phyloP scores from a whole-genome alignment of 2,797 vertebrate genomes.

The Glossophaga mutica region DNA sequence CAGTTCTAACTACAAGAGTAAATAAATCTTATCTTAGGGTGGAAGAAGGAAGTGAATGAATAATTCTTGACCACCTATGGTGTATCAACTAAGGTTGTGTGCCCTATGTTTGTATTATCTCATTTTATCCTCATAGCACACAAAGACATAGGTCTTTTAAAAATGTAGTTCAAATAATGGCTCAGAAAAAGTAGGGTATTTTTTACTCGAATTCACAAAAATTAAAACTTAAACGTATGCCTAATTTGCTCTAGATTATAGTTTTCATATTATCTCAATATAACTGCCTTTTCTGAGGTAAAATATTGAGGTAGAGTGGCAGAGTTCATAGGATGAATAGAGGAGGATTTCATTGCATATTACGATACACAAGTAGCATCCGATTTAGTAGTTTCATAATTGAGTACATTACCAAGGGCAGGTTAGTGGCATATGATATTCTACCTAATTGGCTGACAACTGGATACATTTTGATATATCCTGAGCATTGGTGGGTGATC shows the following conservation, averaged over 20 bases:
- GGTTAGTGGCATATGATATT: conserved; percentile 4
- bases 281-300: background rate
- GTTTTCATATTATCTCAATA: background rate
- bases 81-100: background rate
- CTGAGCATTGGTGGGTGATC: background rate
- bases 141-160: background rate
- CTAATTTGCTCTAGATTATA: background rate
- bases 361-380: background rate
- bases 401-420: background rate
- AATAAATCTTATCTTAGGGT: background rate
- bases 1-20: background rate
- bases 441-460: background rate
- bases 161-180: background rate
- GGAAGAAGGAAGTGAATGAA: background rate
- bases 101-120: background rate
- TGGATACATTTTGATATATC: background rate
- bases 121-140: background rate
- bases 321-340: background rate
- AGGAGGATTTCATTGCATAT: background rate
- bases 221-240: background rate
- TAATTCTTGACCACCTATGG: background rate
- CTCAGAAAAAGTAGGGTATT: background rate
- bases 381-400: background rate
- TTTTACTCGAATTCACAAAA: background rate
- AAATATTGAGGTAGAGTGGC: background rate